Conservation (phyloP, 1,140 invertebrate genomes). For the Drosophila dunni region DNA sequence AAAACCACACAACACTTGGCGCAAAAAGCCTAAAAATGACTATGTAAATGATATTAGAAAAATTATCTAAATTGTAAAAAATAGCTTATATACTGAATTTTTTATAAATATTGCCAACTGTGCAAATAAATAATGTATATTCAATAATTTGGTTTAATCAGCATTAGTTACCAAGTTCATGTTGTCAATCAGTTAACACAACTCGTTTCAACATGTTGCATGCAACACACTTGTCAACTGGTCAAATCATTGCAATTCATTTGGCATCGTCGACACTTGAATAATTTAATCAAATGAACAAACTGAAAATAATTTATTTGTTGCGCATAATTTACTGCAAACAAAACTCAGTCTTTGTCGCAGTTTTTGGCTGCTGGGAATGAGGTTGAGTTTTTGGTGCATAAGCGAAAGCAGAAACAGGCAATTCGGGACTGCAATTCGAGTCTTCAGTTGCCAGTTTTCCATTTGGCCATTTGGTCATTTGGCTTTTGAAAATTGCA, state of each 20-base stretch:
- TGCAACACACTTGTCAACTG: conserved; percentile 27
- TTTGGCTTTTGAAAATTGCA: conserved; percentile 19
- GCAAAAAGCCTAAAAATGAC: background rate
- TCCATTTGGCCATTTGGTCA: conserved; percentile 22
- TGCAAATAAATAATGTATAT: background rate
- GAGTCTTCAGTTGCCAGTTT: conserved; percentile 27
- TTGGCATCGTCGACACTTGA: conserved; percentile 46
- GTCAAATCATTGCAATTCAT: conserved; percentile 52
- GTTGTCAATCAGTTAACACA: background rate
- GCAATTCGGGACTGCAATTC: conserved; percentile 10
- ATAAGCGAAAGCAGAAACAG: conserved; percentile 42
- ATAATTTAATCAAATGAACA: conserved; percentile 81
- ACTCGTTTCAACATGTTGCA: conserved; percentile 22
- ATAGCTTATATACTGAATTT: background rate
- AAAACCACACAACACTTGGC: too few relatives aligned
- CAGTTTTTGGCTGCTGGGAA: conserved; percentile 8
- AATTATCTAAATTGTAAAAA: background rate
- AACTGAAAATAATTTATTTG: conserved; percentile 74
- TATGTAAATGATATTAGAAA: background rate
- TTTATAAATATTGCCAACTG: conserved; percentile 7
- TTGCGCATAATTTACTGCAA: conserved; percentile 61
- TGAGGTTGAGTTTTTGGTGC: conserved; percentile 38
- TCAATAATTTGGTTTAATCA: background rate
- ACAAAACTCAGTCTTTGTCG: conserved; percentile 8
- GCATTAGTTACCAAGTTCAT: background rate